A percentile compares a stretch with the other conserved stretches of the same genome.
These are phyloP conservation scores for Brachypodius melanocephalos DNA, from an alignment of 2,113 vertebrate species.

Conservation along the genomic window DNA sequence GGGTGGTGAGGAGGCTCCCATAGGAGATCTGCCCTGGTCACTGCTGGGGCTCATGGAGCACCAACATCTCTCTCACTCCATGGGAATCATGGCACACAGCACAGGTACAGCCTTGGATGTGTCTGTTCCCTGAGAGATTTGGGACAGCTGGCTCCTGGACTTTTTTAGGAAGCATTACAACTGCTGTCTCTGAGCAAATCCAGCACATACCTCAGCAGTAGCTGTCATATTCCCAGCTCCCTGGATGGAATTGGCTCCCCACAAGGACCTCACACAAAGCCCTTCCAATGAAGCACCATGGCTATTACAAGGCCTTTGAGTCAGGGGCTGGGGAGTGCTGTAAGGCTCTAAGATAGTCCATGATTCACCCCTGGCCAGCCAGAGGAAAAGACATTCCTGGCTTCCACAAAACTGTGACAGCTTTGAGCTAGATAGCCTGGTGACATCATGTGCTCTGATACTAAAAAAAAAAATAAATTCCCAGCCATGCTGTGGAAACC, in stretches of 20 bases:
- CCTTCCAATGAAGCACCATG: neutral
- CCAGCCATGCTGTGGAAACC: neutral
- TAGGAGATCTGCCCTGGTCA: neutral
- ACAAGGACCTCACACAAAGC: neutral
- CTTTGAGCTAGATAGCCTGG: neutral
- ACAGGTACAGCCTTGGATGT: neutral
- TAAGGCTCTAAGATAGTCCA: conserved; percentile 3
- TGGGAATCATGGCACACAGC: neutral
- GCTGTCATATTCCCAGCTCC: neutral
- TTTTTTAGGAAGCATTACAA: neutral
- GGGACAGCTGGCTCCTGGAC: neutral
- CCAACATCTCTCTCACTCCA: fast-evolving
- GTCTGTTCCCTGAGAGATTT: neutral
- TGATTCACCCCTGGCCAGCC: neutral
- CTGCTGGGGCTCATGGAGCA: fast-evolving
- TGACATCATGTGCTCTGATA: neutral
- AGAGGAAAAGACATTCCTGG: neutral
- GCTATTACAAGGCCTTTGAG: conserved; percentile 2
- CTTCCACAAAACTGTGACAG: fast-evolving
- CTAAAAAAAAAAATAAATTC: neutral
- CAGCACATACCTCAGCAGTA: neutral
- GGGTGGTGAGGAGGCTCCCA: neutral
- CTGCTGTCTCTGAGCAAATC: neutral
- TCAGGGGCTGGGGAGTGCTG: neutral
- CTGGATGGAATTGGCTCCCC: neutral